phyloP scores from a whole-genome alignment of 2,888 invertebrate species.

The Lypha dubia region DNA sequence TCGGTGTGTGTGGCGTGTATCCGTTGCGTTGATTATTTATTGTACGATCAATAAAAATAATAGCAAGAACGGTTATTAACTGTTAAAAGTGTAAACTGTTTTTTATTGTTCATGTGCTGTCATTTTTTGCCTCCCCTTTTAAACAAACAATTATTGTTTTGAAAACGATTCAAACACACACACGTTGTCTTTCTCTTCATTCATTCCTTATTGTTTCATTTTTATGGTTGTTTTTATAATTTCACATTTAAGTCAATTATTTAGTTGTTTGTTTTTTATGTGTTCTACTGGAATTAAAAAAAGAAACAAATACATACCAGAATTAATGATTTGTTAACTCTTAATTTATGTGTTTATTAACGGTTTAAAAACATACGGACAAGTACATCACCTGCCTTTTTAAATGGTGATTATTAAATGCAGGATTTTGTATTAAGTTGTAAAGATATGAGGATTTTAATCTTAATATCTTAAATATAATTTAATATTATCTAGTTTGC shows the following conservation, averaged over 20 bases:
- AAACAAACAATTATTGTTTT: slow-evolving; percentile 68
- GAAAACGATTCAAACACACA: slow-evolving; percentile 40
- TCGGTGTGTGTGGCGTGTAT: not conserved
- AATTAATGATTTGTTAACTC: slow-evolving; percentile 42
- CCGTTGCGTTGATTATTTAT: slow-evolving; percentile 11
- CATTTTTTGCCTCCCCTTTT: slow-evolving; percentile 33
- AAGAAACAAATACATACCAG: slow-evolving; percentile 1
- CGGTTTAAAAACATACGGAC: not conserved
- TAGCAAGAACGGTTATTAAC: slow-evolving; percentile 69
- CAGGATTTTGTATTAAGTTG: not conserved
- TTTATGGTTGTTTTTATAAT: slow-evolving; percentile 54
- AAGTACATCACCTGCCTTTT: not conserved
- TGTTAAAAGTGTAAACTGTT: slow-evolving; percentile 70
- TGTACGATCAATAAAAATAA: slow-evolving; percentile 48
- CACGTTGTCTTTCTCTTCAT: slow-evolving; percentile 4
- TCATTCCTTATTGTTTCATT: not conserved
- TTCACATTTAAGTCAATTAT: slow-evolving; percentile 65
- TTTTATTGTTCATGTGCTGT: slow-evolving; percentile 64
- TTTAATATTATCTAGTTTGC: not conserved
- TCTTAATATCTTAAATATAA: not conserved
- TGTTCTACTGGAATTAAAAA: too few relatives aligned
- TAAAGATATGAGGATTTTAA: not conserved
- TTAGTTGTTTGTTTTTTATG: slow-evolving; percentile 33
- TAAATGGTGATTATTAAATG: not conserved
- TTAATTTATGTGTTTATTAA: slow-evolving; percentile 12